Conservation (phyloP, 2,113 vertebrate species). For the Columba livia region DNA sequence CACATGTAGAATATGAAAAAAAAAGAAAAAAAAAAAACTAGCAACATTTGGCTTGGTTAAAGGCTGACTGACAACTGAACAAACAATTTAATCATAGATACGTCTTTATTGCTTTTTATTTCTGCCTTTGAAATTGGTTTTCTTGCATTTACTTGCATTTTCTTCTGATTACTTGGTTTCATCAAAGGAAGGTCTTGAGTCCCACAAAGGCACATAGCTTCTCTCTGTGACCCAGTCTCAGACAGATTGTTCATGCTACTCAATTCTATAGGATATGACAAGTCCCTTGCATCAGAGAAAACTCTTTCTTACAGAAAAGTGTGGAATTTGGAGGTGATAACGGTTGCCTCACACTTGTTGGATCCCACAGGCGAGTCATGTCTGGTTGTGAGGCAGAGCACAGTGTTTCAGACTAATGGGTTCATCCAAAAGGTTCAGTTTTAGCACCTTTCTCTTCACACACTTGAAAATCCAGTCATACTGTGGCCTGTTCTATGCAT, state of each 20-base stretch:
- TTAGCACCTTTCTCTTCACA: neutral
- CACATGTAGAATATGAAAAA: no score
- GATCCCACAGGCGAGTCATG: neutral
- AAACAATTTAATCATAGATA: no score
- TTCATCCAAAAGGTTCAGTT: neutral
- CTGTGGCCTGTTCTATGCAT: neutral
- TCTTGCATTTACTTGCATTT: no score
- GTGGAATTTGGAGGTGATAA: neutral
- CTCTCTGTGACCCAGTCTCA: no score
- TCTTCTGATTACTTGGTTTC: no score
- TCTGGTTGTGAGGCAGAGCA: neutral
- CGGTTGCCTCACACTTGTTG: neutral
- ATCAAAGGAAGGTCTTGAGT: no score
- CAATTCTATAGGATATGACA: neutral
- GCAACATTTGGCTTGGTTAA: no score
- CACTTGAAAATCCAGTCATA: neutral
- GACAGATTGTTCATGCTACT: neutral
- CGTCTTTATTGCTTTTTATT: no score
- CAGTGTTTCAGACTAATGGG: neutral
- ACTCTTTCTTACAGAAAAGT: neutral
- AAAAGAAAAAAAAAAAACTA: no score
- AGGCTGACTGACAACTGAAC: no score
- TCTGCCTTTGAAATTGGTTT: no score
- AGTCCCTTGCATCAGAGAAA: neutral
- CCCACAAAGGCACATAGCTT: no score